Base-by-base conservation (phyloP, 1,140 invertebrate genomes). In the Eubasilissa regina region DNA sequence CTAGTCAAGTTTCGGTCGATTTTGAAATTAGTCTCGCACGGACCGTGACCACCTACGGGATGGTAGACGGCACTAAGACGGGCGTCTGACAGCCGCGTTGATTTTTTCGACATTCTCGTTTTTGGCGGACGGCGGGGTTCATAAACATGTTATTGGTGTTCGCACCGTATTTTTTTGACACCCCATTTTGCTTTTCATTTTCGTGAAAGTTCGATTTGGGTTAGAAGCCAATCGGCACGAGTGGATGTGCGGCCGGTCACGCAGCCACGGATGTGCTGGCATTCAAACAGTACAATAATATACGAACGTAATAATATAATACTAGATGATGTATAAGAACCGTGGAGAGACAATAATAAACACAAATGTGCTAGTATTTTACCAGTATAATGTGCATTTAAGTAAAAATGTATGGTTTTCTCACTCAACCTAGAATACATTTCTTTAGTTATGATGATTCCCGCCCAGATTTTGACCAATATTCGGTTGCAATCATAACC, bases 101-200 rank as follows among this genome's bases (percentile, higher is more conserved):
- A 68, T 68, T 68, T 68, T 45, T 68, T 68, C 64, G 25, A 19
- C 64, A 68, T 68, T 68, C 45, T 68, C 64, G 47, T 68, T 68
- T 68, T 68, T 68, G 43, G 35, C 43, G 43, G 17, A n/a, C 35
- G 64, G 4, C 35, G 60, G 35, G 60, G 35, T 62, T 10, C 60
- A 43, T 35, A 62, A 62, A 43, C 25, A 12, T 62, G 19, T 62
- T 62, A 43, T 62, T 62, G 25, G 60, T 58, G 55, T 10, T 13
- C 53, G 53, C 55, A 21, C n/a, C 17, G 55, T 58, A 58, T 19
- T 15, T 15, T 58, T 3, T 58, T 58, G 55, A 19, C 17, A 9
- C 55, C 1, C 8, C 17, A 11, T 58, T 58, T 58, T 21, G 55
- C 17, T 58, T 58, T 58, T 15, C 55, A 8, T 10, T 21, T 58